Evolutionary conservation across 2,888 invertebrate genomes (phyloP), one percentile per base, ranked within the genome.

Genomic region (Ormia ochracea): DNA sequence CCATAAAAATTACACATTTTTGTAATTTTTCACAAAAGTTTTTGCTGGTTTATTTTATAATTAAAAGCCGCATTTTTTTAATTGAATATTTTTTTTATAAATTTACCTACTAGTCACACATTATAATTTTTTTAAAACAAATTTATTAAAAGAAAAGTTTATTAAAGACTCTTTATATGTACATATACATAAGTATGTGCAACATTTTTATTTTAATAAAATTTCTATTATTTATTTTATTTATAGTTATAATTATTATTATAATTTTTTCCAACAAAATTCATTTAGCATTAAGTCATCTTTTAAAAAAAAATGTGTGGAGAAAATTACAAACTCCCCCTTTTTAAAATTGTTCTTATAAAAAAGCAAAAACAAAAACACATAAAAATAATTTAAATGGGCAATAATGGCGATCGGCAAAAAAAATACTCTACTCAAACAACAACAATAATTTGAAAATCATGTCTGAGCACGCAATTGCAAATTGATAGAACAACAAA

Each of bases 351-450:
- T 54, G 19, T 56, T 56, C 10, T 19, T 45, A n/a, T 58, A n/a
- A 23, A 54, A 73, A 52, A 23, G n/a, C 33, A 54, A 72, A 17
- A 54, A 33, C 52, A 72, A 70, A 12, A 1, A 26, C 14, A 28
- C 14, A 10, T 17, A 41, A 36, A 52, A 21, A 33, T 31, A 12
- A 61, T 50, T 17, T 68, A 54, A 73, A 70, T 66, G 74, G 65
- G 69, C 69, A 78, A 78, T 81, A 81, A 81, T 81, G 81, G 81
- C 81, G 81, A 78, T 78, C 73, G 65, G 56, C 9, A 33, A 52
- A 19, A 41, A 70, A 41, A 21, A 69, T n/a, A 69, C 9, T 1
- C n/a, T 38, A 38, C 38, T 14, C 14, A n/a, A 50, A 36, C 41
- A 73, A 23, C 45, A 56, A 38, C 48, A 61, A 54, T 17, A 69